These are phyloP conservation scores for Ornithoptera priamus DNA, from an alignment of 2,888 invertebrate genomes.

Conservation along the genomic window DNA sequence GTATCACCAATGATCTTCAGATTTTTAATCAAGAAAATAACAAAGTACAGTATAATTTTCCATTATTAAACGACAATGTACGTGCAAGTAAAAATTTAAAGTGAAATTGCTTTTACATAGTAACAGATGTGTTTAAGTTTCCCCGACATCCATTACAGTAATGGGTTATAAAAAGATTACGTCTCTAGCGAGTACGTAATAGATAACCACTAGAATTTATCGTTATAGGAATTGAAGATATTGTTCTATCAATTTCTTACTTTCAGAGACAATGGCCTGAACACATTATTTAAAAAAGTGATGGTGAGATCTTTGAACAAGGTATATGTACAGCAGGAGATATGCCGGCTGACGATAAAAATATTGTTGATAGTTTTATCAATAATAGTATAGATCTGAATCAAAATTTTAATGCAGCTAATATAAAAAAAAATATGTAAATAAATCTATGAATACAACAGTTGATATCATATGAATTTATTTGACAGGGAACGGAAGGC, in stretches of 20 bases:
- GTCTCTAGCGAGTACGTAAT: background rate
- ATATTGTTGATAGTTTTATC: background rate
- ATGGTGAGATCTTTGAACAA: background rate
- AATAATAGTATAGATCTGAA: background rate
- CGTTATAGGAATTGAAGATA: background rate
- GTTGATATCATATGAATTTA: background rate
- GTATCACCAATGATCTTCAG: slow-evolving; percentile 17
- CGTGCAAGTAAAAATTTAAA: slow-evolving; percentile 11
- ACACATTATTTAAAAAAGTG: background rate
- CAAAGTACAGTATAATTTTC: slow-evolving; percentile 12
- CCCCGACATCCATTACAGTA: slow-evolving; percentile 12
- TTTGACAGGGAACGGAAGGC: background rate
- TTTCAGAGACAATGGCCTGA: background rate
- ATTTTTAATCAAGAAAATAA: slow-evolving; percentile 14
- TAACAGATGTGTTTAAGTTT: slow-evolving; percentile 4
- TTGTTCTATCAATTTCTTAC: background rate
- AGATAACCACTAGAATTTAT: background rate
- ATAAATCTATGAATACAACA: background rate
- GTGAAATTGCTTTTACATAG: slow-evolving; percentile 20
- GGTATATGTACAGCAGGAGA: no score
- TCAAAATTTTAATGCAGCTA: background rate
- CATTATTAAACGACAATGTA: slow-evolving; percentile 27
- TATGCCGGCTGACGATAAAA: no score
- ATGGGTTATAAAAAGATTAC: slow-evolving; percentile 8
- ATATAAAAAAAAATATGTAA: background rate